Evolutionary conservation across 2,888 invertebrate species (phyloP), one percentile per base, ranked within the genome.

Genomic region (Pristionchus exspectatus): DNA sequence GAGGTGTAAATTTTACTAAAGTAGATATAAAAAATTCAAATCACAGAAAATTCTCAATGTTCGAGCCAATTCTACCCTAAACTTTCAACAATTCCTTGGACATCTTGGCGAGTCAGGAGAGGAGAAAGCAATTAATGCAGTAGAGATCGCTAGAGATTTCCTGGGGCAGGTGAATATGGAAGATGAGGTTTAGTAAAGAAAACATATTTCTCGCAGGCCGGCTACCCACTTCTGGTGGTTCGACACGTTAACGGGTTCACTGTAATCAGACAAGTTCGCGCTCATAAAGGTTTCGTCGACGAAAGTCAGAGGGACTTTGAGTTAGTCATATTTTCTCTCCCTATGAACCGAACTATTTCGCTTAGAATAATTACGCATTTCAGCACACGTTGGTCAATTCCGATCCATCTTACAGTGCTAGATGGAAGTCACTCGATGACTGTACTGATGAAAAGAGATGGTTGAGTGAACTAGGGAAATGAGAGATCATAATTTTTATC

Each of bases 301-400:
- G 74, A 74, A 18, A 33, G 10, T 18, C 74, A 74, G 74, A 38
- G 74, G 21, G 74, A 74, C 38, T 74, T 38, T 21, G 38, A 74
- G 74, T 74, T 12, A 69, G 69, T 69, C 5, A 7, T 12, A 24
- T 14, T 59, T 59, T 59, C 21, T 50, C 44, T 12, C 18, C 14
- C 59, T 59, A 21, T 59, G 59, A 12, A 50, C 44, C 44, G 44
- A 50, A 50, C 12, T 7, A 50, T 50, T 50, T 50, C 44, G 59
- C 18, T 18, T 59, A 59, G 18, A 59, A 24, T 5, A 59, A 9
- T 24, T 24, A 18, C 59, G 56, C 56, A 7, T 44, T 77, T 50
- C 54, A 81, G 81, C 24, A 81, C 50, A n/a, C 81, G 81, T 24
- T 81, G 81, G 81, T 54, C 81, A 14, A 54, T 81, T 50, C 81